Conservation (phyloP, 1,140 invertebrate species). For the Drosophila oshimai region DNA sequence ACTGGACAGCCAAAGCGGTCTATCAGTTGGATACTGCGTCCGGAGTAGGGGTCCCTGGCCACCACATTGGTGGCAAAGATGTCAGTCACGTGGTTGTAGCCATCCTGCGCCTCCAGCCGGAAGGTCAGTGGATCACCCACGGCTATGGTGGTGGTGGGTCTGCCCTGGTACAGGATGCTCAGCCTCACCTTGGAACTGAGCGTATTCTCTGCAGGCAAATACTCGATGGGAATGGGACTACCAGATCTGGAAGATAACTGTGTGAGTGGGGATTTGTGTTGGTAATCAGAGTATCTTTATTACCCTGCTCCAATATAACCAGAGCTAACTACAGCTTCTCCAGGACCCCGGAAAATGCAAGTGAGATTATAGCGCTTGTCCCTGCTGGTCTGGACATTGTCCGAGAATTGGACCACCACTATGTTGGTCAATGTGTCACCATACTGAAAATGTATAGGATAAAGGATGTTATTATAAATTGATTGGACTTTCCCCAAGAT, state of each 20-base stretch:
- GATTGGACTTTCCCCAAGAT: too few species aligned
- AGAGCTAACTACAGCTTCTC: conserved; percentile 95
- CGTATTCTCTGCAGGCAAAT: conserved; percentile 94
- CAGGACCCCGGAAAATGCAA: conserved; percentile 94
- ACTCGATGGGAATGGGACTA: conserved; percentile 95
- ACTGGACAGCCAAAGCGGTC: conserved; percentile 95
- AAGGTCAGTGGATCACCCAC: conserved; percentile 97
- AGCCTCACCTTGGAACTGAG: conserved; percentile 93
- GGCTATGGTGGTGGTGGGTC: conserved; percentile 95
- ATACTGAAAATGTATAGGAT: conserved; percentile 85
- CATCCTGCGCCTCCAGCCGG: conserved; percentile 93
- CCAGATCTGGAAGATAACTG: conserved; percentile 87
- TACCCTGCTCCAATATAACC: conserved; percentile 96
- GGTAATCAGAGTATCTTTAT: neutral
- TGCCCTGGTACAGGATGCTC: conserved; percentile 93
- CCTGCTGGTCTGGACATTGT: conserved; percentile 94
- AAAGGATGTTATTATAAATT: too few species aligned
- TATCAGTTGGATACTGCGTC: conserved; percentile 93
- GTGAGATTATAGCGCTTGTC: conserved; percentile 96
- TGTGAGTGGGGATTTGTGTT: neutral
- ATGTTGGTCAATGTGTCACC: conserved; percentile 97
- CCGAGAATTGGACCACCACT: conserved; percentile 96
- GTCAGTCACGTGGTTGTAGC: conserved; percentile 93
- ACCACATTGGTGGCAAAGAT: conserved; percentile 97
- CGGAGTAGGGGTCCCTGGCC: conserved; percentile 96